phyloP scores from a whole-genome alignment of 1,140 invertebrate species.

The Pseudomyrmex dendroicus region DNA sequence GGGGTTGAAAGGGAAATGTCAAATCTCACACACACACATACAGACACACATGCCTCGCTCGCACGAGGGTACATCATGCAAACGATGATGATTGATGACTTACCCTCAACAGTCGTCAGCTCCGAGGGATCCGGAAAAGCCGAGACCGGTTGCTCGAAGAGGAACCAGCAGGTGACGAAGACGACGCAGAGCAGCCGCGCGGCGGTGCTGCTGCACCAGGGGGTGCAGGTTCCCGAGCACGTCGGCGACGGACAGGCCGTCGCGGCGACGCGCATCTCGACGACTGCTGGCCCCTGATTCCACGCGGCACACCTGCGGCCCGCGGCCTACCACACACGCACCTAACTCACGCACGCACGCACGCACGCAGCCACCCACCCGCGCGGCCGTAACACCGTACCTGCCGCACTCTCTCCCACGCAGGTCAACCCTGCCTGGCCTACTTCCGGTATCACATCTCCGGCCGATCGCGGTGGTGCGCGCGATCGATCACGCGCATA shows the following conservation, averaged over 20 bases:
- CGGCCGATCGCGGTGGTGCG: conserved; percentile 59
- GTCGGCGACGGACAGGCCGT: conserved; percentile 32
- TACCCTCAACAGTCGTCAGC: conserved; percentile 74
- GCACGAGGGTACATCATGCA: neutral
- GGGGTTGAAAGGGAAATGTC: neutral
- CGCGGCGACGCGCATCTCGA: conserved; percentile 61
- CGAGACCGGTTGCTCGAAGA: conserved; percentile 66
- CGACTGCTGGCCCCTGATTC: conserved; percentile 48
- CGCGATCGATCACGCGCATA: conserved; percentile 73
- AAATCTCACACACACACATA: neutral
- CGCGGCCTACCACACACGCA: conserved; percentile 13
- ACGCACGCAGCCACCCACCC: conserved; percentile 55
- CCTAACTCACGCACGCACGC: conserved; percentile 47
- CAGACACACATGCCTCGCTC: too few species aligned
- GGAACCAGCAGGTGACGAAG: conserved; percentile 71
- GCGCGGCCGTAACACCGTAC: conserved; percentile 48
- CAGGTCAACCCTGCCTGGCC: conserved; percentile 70
- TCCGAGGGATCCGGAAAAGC: conserved; percentile 76
- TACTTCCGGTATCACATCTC: conserved; percentile 74
- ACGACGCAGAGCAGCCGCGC: conserved; percentile 66
- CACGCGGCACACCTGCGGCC: conserved; percentile 61
- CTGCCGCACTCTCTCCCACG: conserved; percentile 54
- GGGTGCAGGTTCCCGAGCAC: conserved; percentile 8
- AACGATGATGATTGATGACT: conserved; percentile 3
- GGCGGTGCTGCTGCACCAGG: conserved; percentile 24